Base-by-base conservation (phyloP, 1,140 invertebrate species). In the Ylistrum balloti region DNA sequence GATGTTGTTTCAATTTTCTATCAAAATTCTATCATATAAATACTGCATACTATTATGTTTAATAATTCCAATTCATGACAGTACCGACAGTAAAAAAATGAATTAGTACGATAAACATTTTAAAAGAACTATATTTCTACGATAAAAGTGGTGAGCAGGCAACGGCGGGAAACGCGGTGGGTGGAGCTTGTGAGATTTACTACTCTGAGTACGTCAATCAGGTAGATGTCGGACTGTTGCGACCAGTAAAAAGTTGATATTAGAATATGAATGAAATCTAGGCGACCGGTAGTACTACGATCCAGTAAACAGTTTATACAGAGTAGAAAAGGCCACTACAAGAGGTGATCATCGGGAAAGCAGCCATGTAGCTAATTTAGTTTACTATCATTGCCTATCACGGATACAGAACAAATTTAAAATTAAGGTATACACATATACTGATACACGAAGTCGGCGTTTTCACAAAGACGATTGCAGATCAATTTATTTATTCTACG, bases 201-300 rank as follows among this genome's bases (percentile, higher is more conserved):
- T 74, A 74, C n/a, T 74, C 56, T n/a, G 56, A 74, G 56, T n/a
- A 74, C 28, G 56, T 11, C 56, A 74, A 74, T 74, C 56, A 74
- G 11, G 45, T 74, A 74, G n/a, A 74, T 74, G 56, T 74, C 56
- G 28, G 56, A 74, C 56, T 22, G 56, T 28, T 74, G 56, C 56
- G 56, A 74, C 56, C 56, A 74, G 22, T 74, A 74, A 74, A 74
- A 74, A 74, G 22, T 74, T 74, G 28, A n/a, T 74, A 74, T 74
- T 74, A 74, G 56, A 74, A 74, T 74, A 74, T 74, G 56, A 74
- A 74, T 74, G 56, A 74, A 74, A 74, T 74, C 22, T 74, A 74
- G 56, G 45, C 11, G 45, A 48, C 11, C 17, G n/a, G 22, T 74
- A 17, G 56, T 74, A 74, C 56, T 74, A 74, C 56, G 56, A 74